phyloP scores from a whole-genome alignment of 2,113 vertebrate genomes.

The Cryptotis parvus region DNA sequence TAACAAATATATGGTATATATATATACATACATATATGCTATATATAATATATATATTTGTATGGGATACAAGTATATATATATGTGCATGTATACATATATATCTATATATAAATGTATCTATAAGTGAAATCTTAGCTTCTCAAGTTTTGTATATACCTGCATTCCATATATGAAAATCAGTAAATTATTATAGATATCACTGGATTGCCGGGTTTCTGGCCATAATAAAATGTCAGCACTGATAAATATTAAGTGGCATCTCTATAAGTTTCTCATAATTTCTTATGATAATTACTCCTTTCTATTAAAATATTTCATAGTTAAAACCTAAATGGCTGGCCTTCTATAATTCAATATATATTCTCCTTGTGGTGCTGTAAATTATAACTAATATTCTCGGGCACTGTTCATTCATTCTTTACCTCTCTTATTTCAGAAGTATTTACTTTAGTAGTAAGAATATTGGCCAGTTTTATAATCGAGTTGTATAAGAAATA shows the following conservation, averaged over 20 bases:
- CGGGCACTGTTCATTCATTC: constrained; percentile 38
- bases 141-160: too few species aligned
- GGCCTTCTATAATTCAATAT: too few species aligned
- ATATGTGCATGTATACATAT: too few species aligned
- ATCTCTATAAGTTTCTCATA: constrained; percentile 62
- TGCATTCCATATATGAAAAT: too few species aligned
- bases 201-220: neutral
- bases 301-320: constrained; percentile 14
- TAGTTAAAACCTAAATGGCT: too few species aligned
- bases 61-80: too few species aligned
- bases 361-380: too few species aligned
- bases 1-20: constrained; percentile 43
- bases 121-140: too few species aligned
- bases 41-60: too few species aligned
- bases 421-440: constrained; percentile 29
- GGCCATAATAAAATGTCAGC: constrained; percentile 50
- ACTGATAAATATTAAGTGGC: constrained; percentile 48
- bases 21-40: neutral
- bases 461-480: neutral
- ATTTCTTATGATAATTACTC: constrained; percentile 64
- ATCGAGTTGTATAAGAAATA: neutral
- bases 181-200: constrained; percentile 54
- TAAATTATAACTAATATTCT: constrained; percentile 68
- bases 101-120: too few species aligned
- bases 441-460: neutral